Conservation (phyloP, 2,113 vertebrate species). For the Sylvietta virens region DNA sequence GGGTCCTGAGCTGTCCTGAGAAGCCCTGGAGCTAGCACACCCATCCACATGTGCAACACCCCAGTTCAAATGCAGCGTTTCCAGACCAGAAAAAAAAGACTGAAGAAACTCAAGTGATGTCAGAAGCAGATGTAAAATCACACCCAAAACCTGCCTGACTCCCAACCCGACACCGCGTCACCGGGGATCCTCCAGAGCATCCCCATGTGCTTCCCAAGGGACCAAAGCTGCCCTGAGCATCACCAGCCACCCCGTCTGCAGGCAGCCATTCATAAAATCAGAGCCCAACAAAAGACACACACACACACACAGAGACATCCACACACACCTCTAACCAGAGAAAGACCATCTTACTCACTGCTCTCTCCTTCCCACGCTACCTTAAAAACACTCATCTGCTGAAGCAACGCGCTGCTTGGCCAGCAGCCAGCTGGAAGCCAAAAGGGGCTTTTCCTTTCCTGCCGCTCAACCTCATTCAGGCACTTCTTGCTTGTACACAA, state of each 20-base stretch:
- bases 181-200: neutral
- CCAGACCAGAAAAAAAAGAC: neutral
- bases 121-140: neutral
- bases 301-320: neutral
- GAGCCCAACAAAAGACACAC: neutral
- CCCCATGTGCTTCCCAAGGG: neutral
- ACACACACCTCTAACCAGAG: conserved; percentile 57
- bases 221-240: neutral
- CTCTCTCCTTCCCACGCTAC: conserved; percentile 71
- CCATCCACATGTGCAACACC: neutral
- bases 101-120: neutral
- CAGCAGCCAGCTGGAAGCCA: conserved; percentile 75
- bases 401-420: conserved; percentile 66
- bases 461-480: conserved; percentile 71
- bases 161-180: neutral
- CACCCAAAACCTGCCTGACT: neutral
- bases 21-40: neutral
- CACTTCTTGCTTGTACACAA: conserved; percentile 69
- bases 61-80: fast-evolving
- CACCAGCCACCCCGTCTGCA: neutral
- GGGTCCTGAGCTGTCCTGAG: neutral
- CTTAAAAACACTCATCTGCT: conserved; percentile 61
- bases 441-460: conserved; percentile 73
- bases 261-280: conserved; percentile 19
- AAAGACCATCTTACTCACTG: conserved; percentile 64